Evolutionary conservation across 2,113 vertebrate genomes (phyloP), one percentile per base, ranked within the genome.

Genomic region (Puma concolor): DNA sequence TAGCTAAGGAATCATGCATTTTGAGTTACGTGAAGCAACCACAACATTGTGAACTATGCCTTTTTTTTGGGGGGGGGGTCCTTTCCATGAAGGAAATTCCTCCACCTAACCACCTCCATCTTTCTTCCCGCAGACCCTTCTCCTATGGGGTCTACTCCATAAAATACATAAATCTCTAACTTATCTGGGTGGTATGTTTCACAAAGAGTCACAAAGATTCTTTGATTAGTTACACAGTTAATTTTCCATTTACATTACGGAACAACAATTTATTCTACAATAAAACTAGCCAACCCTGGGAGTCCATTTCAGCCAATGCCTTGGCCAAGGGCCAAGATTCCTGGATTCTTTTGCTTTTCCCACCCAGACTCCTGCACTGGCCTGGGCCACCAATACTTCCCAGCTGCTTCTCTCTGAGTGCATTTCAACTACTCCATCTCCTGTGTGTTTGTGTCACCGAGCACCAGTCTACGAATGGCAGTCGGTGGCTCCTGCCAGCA

Each of bases 161-260:
- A 98, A 98, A 98, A 96, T 3, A 3, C 93, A 97, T 98, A 97
- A 97, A 98, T 98, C 98, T 97, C 98, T 81, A 95, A 96, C 97
- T 99, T 98, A 97, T 99, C 98, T 98, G 95, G 88, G 95, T 63
- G 91, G 96, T 91, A 95, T 76, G 72, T 94, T 98, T 98, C 95
- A 97, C 93, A 98, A 97, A 98, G 88, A 98, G 96, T 97, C 97
- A 50, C 69, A 85, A 89, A 89, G 97, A 97, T 96, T 63, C 88
- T 98, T 95, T 97, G 97, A 98, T 97, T 96, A 97, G 97, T 97
- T 97, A 95, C 16, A 98, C 88, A 98, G 98, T 97, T 98, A 97
- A 98, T 98, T 98, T 98, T 99, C 98, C 98, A 99, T 98, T 99
- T 98, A 98, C 93, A 98, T 90, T 98, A 98, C 33, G 96, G 0